Conservation (phyloP, 2,113 vertebrate genomes). For the Neotoma lepida region DNA sequence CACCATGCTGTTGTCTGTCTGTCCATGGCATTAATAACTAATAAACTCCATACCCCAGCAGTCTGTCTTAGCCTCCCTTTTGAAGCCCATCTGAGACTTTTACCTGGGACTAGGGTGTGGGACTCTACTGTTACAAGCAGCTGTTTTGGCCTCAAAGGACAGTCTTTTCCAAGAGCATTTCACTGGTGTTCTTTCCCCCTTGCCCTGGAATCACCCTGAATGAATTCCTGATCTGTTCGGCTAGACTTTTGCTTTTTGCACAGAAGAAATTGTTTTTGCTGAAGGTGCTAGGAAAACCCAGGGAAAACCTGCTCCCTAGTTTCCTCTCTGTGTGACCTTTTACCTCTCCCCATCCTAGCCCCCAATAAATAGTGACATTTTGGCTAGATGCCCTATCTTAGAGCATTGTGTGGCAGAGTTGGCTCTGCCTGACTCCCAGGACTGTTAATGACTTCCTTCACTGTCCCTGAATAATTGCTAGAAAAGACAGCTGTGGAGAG, state of each 20-base stretch:
- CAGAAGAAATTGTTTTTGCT: conserved; percentile 60
- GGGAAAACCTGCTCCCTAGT: neutral
- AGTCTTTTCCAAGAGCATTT: conserved; percentile 33
- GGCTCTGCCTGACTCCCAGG: conserved; percentile 69
- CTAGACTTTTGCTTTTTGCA: neutral
- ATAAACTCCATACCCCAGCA: neutral
- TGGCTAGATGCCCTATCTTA: conserved; percentile 40
- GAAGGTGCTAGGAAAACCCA: conserved; percentile 32
- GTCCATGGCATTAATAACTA: neutral
- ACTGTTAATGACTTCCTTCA: conserved; percentile 78
- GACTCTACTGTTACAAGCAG: neutral
- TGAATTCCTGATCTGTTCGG: conserved; percentile 38
- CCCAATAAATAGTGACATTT: conserved; percentile 52
- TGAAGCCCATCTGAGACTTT: too few species aligned
- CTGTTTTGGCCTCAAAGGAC: conserved; percentile 49
- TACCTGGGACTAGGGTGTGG: neutral
- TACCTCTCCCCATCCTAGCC: neutral
- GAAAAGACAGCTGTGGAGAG: conserved; percentile 73
- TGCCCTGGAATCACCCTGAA: conserved; percentile 34
- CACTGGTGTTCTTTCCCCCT: neutral
- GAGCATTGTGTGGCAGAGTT: conserved; percentile 55
- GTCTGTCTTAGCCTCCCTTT: neutral
- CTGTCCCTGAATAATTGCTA: conserved; percentile 75
- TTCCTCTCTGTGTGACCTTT: neutral
- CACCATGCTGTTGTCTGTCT: neutral